Base-by-base conservation (phyloP, 2,797 vertebrate genomes). In the Eulemur albifrons region DNA sequence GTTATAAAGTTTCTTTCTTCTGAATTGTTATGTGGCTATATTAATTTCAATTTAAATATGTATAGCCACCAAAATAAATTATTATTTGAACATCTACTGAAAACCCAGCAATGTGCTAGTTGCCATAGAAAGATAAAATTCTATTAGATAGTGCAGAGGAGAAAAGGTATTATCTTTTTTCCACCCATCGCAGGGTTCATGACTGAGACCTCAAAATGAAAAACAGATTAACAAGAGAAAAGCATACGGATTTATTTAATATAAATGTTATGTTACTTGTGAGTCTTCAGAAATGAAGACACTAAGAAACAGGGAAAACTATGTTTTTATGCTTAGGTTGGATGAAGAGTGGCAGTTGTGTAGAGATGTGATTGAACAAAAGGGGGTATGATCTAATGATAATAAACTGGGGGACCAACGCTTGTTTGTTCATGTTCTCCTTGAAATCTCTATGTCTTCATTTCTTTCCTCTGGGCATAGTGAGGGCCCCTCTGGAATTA, bases 1-100 rank as follows among this genome's bases (percentile, higher is more conserved):
- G 40, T 61, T 88, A 87, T 1, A 18, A 92, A 95, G 57, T 20
- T 52, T 91, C 9, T 40, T 89, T 95, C n/a, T 50, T 67, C 25
- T 45, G 3, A 81, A 61, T 54, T 83, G 4, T 77, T 59, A 35
- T 40, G 27, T 25, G 11, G 69, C 23, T 75, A 4, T 87, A 80
- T 76, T 82, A 50, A n/a, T 87, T 95, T 43, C 30, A 84, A 87
- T 79, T 89, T 45, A 94, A 81, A 94, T 38, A 92, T 75, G 18
- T 63, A 45, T 69, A 70, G 4, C 23, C 25, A 88, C 25, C 8
- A 63, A 45, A 87, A 79, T 79, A 86, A 87, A 43, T 72, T 92
- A 59, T 84, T 20, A 45, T 57, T 89, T 83, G 65, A 72, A 72
- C 30, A 65, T 14, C 14, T 73, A 17, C 15, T 45, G 23, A 57